Evolutionary conservation across 2,797 vertebrate genomes (phyloP).

Genomic region (Pseudocheirus occidentalis): DNA sequence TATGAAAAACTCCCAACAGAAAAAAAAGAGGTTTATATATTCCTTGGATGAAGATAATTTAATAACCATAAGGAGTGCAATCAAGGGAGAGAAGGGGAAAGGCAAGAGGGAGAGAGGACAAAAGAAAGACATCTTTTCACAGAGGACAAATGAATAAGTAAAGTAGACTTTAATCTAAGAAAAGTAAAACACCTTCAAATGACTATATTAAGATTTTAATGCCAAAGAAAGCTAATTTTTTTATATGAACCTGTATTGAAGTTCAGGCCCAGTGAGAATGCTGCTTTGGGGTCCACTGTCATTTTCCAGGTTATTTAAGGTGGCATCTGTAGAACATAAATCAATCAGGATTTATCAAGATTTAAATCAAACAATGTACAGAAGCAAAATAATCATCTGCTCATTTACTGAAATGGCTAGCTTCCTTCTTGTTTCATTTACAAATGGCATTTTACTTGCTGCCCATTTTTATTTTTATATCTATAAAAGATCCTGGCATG

Average conservation of each 20-base stretch:
- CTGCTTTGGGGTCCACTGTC: slow-evolving; percentile 83
- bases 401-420: neutral
- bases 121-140: neutral
- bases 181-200: neutral
- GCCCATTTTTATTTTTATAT: neutral
- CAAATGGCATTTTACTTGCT: neutral
- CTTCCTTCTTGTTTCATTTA: neutral
- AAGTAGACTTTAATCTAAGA: neutral
- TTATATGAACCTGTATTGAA: slow-evolving; percentile 87
- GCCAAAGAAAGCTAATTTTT: neutral
- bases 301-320: slow-evolving; percentile 87
- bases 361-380: neutral
- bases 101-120: neutral
- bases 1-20: neutral
- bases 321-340: slow-evolving; percentile 81
- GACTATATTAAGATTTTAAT: neutral
- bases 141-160: neutral
- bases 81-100: neutral
- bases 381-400: neutral
- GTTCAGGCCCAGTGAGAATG: slow-evolving; percentile 79
- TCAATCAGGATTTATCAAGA: slow-evolving; percentile 5
- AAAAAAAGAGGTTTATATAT: neutral
- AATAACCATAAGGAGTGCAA: neutral
- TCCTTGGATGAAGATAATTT: neutral
- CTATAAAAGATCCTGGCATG: neutral